Conservation (phyloP, 2,113 vertebrate genomes). For the Oncorhynchus masou region DNA sequence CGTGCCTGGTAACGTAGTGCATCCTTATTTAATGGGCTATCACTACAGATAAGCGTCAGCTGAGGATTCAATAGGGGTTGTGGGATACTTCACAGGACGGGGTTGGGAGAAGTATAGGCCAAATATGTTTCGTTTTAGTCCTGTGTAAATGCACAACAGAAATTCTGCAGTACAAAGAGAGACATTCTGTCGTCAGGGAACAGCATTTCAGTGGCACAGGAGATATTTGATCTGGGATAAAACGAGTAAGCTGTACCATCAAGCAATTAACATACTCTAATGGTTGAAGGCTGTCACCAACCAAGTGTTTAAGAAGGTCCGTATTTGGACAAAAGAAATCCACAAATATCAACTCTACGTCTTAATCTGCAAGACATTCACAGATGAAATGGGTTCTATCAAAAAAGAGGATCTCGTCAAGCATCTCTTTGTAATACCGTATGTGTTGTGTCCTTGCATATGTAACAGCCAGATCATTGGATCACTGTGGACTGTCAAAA, state of each 20-base stretch:
- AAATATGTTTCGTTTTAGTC: background rate
- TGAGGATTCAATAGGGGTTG: background rate
- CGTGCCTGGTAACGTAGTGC: conserved; percentile 16
- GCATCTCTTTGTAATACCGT: background rate
- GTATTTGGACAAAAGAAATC: no score
- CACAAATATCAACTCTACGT: background rate
- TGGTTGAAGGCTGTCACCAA: no score
- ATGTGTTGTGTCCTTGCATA: background rate
- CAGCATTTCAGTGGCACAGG: no score
- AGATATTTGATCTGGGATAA: no score
- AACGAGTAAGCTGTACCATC: no score
- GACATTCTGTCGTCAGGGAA: background rate
- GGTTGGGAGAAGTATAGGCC: no score
- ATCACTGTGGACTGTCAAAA: background rate
- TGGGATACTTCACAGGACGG: conserved; percentile 2
- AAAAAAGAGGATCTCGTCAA: background rate
- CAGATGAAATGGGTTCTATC: background rate
- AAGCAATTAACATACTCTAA: no score
- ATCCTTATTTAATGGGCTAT: conserved; percentile 64
- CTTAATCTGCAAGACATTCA: conserved; percentile 3
- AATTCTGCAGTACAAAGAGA: background rate
- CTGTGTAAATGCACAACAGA: no score
- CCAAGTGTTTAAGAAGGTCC: no score
- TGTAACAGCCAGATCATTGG: no score
- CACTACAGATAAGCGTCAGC: conserved; percentile 41